Conservation (phyloP, 2,888 invertebrate genomes). For the Parnassius apollo region DNA sequence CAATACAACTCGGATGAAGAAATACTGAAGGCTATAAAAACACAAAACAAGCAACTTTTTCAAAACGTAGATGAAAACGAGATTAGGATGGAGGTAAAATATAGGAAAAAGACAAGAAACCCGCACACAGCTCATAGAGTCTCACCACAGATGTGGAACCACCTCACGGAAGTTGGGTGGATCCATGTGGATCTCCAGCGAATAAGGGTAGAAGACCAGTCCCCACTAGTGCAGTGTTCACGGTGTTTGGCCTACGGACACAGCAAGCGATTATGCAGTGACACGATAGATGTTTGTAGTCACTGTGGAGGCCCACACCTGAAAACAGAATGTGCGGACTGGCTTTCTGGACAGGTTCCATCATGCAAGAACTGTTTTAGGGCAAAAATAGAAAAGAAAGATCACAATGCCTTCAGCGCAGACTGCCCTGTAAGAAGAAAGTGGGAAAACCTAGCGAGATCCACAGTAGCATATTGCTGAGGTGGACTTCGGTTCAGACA, state of each 20-base stretch:
- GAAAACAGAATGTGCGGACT: not conserved
- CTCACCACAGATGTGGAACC: not conserved
- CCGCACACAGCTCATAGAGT: not conserved
- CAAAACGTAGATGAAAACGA: not conserved
- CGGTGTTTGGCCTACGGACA: too few relatives aligned
- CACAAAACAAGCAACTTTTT: too few relatives aligned
- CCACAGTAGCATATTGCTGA: not conserved
- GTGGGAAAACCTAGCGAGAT: too few relatives aligned
- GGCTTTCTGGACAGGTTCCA: not conserved
- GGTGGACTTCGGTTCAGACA: not conserved
- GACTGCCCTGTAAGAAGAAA: too few relatives aligned
- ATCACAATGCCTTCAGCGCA: too few relatives aligned
- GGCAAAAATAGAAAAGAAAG: too few relatives aligned
- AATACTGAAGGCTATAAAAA: too few relatives aligned
- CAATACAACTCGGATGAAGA: not conserved
- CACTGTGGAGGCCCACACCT: conserved; percentile 1
- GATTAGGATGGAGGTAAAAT: not conserved
- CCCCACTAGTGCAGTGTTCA: too few relatives aligned
- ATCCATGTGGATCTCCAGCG: too few relatives aligned
- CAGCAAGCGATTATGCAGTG: not conserved
- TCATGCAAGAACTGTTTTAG: not conserved
- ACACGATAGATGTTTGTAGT: not conserved
- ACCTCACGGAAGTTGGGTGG: too few relatives aligned
- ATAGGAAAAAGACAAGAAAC: not conserved
- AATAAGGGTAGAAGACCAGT: too few relatives aligned